Percentiles rank a stretch among this genome's conserved stretches.
These are phyloP conservation scores for Papilio xuthus DNA, from an alignment of 1,140 invertebrate species.

Conservation along the genomic window DNA sequence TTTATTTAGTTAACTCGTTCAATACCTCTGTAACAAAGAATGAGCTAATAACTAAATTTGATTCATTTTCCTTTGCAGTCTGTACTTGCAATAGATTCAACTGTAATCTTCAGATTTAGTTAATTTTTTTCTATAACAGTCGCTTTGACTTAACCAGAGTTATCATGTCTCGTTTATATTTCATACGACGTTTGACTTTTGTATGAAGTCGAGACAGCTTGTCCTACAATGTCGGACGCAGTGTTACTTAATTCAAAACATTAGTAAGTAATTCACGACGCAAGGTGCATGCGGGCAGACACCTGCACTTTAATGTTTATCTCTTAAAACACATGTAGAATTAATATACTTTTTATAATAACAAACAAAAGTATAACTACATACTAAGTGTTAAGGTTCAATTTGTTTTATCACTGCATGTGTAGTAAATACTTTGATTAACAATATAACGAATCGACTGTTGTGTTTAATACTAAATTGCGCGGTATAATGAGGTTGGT, in stretches of 20 bases:
- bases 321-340: constrained; percentile 42
- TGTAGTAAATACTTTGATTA: constrained; percentile 32
- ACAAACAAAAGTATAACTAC: constrained; percentile 30
- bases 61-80: background rate
- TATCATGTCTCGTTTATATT: background rate
- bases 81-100: too few species aligned
- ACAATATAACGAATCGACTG: constrained; percentile 29
- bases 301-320: constrained; percentile 47
- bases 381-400: constrained; percentile 37
- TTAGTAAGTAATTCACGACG: constrained; percentile 49
- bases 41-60: background rate
- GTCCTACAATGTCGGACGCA: constrained; percentile 32
- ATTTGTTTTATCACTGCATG: constrained; percentile 34
- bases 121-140: background rate
- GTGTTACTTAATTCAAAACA: constrained; percentile 52
- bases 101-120: too few species aligned
- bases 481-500: background rate
- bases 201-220: constrained; percentile 2
- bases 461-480: constrained; percentile 27
- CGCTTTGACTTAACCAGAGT: background rate
- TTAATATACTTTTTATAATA: constrained; percentile 34
- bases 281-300: constrained; percentile 61
- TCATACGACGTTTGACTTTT: background rate
- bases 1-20: background rate
- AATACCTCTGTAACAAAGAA: background rate